Base-by-base conservation (phyloP, 2,888 invertebrate species). In the Pteria penguin region DNA sequence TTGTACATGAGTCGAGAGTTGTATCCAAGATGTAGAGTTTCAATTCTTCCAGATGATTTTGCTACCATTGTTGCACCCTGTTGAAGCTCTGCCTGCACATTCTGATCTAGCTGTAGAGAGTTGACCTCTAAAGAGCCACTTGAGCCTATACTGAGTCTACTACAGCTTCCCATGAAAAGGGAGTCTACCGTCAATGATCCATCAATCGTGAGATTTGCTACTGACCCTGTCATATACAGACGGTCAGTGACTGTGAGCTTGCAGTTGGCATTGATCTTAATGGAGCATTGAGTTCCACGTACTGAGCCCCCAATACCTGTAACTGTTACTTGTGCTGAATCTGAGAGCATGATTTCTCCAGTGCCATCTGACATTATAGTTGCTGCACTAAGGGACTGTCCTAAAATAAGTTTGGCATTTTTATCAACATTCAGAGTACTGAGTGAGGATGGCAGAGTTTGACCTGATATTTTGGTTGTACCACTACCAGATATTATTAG, bases 401-500 rank as follows among this genome's bases (percentile, higher is more conserved):
- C 71, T n/a, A 86, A 55, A 18, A 72, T 57, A 4, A 84, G 78
- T 5, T 29, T 68, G n/a, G 84, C 81, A 18, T 82, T 81, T 27
- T 71, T 57, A 18, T 71, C 68, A 0, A 87, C 62, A 18, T 66
- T 69, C 8, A 87, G 75, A 26, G 55, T 65, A 22, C 60, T 72
- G 11, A 86, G 63, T 29, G 66, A 60, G 32, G n/a, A 36, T 24
- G 78, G 79, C 36, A 82, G 52, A 4, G 65, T 55, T 14, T 65
- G 32, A 57, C 72, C 26, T 62, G 70, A 18, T 55, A 58, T 26
- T 22, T 14, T 3, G 73, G 31, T 54, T 69, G 63, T 8, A 70
- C 70, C 2, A 29, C 61, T 31, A 22, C 63, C 63, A 2, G 22
- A 8, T 18, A 63, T 33, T 1, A 36, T 70, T 72, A 26, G 69